Evolutionary conservation across 2,113 vertebrate genomes (phyloP).

Genomic region (Phalacrocorax carbo): DNA sequence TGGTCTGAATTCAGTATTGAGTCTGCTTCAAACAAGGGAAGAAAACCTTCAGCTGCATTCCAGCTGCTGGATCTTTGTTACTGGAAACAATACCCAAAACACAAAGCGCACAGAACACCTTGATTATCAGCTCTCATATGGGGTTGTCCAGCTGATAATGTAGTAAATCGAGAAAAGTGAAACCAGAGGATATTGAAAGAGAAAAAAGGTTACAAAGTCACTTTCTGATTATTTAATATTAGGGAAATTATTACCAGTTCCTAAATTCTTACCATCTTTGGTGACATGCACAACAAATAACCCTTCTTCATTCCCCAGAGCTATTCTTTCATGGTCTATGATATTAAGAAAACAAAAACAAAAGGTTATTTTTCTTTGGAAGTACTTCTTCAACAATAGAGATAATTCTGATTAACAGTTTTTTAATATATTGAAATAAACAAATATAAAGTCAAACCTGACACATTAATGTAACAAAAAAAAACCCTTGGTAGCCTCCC

Average conservation of each 20-base stretch:
- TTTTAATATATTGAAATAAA: background rate
- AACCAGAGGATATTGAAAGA: background rate
- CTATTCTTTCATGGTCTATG: slow-evolving; percentile 95
- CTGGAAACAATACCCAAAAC: background rate
- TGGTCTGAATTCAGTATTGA: background rate
- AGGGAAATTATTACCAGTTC: background rate
- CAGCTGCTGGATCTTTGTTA: background rate
- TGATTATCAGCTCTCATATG: background rate
- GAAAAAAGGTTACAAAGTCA: background rate
- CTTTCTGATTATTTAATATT: background rate
- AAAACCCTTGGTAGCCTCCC: accelerated
- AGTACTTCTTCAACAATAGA: background rate
- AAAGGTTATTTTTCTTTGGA: background rate
- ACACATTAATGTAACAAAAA: background rate
- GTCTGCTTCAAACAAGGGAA: background rate
- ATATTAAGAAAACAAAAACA: background rate
- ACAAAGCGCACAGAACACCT: background rate
- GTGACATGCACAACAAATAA: slow-evolving; percentile 95
- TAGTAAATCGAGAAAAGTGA: background rate
- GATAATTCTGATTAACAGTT: background rate
- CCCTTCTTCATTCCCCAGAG: slow-evolving; percentile 96
- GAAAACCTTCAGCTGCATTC: background rate
- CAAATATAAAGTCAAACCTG: background rate
- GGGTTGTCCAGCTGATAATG: background rate
- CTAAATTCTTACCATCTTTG: slow-evolving; percentile 91